These are phyloP conservation scores for Molorchus minor DNA, from an alignment of 2,888 invertebrate genomes.

Conservation along the genomic window DNA sequence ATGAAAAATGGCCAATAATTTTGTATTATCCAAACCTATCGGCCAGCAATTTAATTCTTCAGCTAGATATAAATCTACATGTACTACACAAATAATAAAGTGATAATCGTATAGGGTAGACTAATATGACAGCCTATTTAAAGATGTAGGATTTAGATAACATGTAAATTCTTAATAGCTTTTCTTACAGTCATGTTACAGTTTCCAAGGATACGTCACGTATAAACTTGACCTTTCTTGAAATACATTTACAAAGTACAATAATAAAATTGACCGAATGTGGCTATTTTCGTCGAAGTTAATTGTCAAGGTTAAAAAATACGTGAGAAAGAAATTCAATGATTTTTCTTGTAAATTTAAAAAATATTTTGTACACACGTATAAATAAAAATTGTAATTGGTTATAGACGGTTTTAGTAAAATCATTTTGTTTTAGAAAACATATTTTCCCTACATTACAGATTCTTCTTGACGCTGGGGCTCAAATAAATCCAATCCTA, in stretches of 20 bases:
- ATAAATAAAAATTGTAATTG: no score
- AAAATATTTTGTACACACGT: no score
- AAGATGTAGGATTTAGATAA: neutral
- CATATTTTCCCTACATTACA: constrained; percentile 52
- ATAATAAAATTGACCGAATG: constrained; percentile 26
- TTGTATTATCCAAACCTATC: no score
- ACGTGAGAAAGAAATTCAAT: constrained; percentile 41
- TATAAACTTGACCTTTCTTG: constrained; percentile 30
- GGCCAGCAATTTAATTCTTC: no score
- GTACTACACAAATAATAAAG: no score
- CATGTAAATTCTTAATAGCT: constrained; percentile 16
- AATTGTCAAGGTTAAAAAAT: constrained; percentile 36
- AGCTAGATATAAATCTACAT: no score
- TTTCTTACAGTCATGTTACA: constrained; percentile 2
- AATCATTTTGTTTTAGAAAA: constrained; percentile 18
- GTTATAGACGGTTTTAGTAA: no score
- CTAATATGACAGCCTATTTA: no score
- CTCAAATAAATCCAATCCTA: constrained; percentile 85
- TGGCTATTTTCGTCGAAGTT: constrained; percentile 32
- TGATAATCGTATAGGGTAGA: no score
- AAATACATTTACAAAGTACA: constrained; percentile 22
- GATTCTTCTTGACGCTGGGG: constrained; percentile 83
- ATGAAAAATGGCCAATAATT: no score
- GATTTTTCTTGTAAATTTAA: constrained; percentile 23
- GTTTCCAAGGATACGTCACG: constrained; percentile 18